phyloP scores from a whole-genome alignment of 2,888 invertebrate species.

The Apotomis capreana region DNA sequence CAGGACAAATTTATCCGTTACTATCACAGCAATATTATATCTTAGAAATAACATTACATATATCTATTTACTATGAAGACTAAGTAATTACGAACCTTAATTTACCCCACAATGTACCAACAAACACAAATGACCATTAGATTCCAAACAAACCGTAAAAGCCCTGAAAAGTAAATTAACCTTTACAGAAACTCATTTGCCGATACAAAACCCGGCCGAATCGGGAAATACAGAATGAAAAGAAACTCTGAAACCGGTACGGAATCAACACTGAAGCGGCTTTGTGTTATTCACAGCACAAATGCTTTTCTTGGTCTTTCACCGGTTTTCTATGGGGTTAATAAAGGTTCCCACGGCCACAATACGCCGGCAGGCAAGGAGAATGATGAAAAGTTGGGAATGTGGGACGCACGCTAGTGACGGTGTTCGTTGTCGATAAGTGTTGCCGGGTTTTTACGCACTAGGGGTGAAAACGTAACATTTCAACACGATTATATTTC shows the following conservation, averaged over 20 bases:
- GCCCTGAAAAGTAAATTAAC: conserved; percentile 75
- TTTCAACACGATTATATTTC: no score
- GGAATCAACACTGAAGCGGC: conserved; percentile 66
- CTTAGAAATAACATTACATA: neutral
- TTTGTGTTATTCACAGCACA: conserved; percentile 56
- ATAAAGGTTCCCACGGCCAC: conserved; percentile 83
- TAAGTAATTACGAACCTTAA: conserved; percentile 9
- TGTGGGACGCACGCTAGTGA: conserved; percentile 78
- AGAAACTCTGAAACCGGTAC: conserved; percentile 65
- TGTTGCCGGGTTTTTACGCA: conserved; percentile 27
- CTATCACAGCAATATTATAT: no score
- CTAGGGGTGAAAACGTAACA: neutral
- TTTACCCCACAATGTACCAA: neutral
- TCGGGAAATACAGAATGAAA: conserved; percentile 75
- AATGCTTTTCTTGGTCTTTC: conserved; percentile 82
- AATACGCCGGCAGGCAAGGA: conserved; percentile 77
- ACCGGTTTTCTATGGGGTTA: conserved; percentile 80
- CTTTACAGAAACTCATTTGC: conserved; percentile 78
- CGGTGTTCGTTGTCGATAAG: conserved; percentile 45
- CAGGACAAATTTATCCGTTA: no score
- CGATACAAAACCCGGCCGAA: conserved; percentile 76
- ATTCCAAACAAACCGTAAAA: conserved; percentile 54
- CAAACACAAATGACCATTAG: conserved; percentile 7
- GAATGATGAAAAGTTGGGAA: conserved; percentile 81
- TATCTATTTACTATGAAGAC: neutral